Percentiles rank a stretch among this genome's conserved stretches.
Conservation (phyloP, 2,888 invertebrate species). For the Ophioninae sp. region DNA sequence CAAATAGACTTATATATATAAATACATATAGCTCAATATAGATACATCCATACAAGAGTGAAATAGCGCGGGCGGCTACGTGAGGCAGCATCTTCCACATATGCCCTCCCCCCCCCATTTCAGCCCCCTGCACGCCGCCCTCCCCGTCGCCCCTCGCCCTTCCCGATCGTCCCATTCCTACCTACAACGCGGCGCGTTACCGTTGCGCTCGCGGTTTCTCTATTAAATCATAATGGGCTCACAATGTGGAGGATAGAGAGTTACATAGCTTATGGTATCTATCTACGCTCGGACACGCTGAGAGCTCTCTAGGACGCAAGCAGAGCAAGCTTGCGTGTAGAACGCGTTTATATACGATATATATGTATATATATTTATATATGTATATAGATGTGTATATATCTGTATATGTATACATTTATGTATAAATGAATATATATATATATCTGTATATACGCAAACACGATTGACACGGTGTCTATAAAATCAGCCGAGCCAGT, state of each 20-base stretch:
- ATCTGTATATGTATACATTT: conserved; percentile 14
- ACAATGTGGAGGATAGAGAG: conserved; percentile 74
- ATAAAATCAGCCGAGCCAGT: conserved; percentile 61
- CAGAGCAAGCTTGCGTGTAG: conserved; percentile 2
- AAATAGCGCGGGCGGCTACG: conserved; percentile 66
- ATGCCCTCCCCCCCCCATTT: conserved; percentile 4
- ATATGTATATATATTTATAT: conserved; percentile 6
- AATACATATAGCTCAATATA: neutral
- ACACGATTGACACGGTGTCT: conserved; percentile 30
- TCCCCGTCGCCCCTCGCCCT: neutral
- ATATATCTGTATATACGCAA: conserved; percentile 13
- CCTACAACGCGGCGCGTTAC: conserved; percentile 37
- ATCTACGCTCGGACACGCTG: conserved; percentile 40
- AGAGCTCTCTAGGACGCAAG: conserved; percentile 48
- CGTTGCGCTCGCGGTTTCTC: conserved; percentile 63
- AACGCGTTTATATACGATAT: conserved; percentile 8
- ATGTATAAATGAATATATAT: conserved; percentile 18
- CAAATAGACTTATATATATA: neutral
- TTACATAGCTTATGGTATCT: conserved; percentile 54
- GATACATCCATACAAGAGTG: conserved; percentile 31
- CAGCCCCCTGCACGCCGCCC: neutral
- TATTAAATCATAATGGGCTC: conserved; percentile 78
- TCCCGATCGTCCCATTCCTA: conserved; percentile 1
- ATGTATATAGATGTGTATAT: conserved; percentile 9
- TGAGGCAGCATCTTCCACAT: conserved; percentile 67